phyloP scores from a whole-genome alignment of 2,888 invertebrate species.

The Dryococelus australis region DNA sequence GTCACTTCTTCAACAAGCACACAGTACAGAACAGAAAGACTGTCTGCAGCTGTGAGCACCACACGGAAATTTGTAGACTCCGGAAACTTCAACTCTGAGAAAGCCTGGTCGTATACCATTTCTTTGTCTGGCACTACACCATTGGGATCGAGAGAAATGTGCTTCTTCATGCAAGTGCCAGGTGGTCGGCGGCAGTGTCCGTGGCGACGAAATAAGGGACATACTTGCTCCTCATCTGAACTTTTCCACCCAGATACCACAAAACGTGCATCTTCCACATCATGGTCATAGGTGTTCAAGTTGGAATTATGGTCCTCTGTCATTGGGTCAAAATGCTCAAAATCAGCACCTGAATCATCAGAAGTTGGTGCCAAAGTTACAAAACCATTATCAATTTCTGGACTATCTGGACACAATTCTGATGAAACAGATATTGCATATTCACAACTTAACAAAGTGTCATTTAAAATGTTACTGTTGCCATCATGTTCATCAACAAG shows the following conservation, averaged over 20 bases:
- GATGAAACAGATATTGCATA: constrained; percentile 4
- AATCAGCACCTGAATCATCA: not conserved
- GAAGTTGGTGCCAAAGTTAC: too few species aligned
- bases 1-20: not conserved
- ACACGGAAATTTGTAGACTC: not conserved
- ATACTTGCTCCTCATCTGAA: constrained; percentile 35
- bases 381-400: not conserved
- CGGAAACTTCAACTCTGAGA: constrained; percentile 24
- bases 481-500: not conserved
- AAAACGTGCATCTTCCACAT: constrained; percentile 37
- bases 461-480: not conserved
- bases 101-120: not conserved
- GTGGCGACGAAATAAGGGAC: constrained; percentile 31
- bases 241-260: constrained; percentile 37
- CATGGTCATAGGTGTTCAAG: constrained; percentile 17
- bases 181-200: constrained; percentile 34
- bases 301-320: constrained; percentile 30
- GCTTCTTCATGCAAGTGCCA: constrained; percentile 30
- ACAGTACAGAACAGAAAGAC: constrained; percentile 12
- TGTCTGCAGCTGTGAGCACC: not conserved
- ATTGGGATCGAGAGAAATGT: constrained; percentile 26
- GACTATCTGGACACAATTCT: not conserved
- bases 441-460: not conserved
- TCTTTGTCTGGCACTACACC: constrained; percentile 37
- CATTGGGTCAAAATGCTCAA: constrained; percentile 37